Evolutionary conservation across 2,888 invertebrate genomes (phyloP), one percentile per base, ranked within the genome.

Genomic region (Agapostemon virescens): DNA sequence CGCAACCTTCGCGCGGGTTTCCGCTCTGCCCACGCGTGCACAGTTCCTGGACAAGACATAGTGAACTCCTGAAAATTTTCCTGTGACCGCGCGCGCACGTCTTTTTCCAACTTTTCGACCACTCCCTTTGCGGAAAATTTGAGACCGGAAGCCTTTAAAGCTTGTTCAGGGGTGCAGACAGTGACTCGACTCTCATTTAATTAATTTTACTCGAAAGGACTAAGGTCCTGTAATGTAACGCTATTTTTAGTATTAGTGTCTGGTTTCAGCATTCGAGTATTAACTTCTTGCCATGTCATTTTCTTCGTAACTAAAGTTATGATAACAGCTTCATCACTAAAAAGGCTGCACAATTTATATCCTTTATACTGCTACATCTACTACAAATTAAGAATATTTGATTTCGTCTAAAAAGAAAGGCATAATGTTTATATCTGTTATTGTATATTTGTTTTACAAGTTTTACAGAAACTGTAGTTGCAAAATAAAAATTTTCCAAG

Each of bases 1-100:
- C 45, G n/a, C 45, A 45, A 20, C n/a, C 20, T n/a, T 9, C 38
- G 23, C 33, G 7, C 7, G 23, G 20, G 30, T 26, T 69, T 40
- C 58, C 70, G 40, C 26, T 23, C 30, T 17, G 20, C 26, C 26
- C 58, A 26, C 40, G 58, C 52, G 67, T 68, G 61, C 38, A 64
- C 63, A n/a, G 36, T 26, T 58, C 58, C 23, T 26, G 58, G 58
- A 30, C 30, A 61, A 61, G 58, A 61, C 58, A 30, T 15, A 30
- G 58, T 9, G 58, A 61, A 61, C 58, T 61, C 33, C 30, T 61
- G 30, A 33, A 61, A 33, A 61, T 61, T 61, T 30, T 30, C 30
- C 58, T 20, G 30, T 23, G 17, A 58, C 30, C 55, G 55, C 26
- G 55, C 55, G 15, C 55, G 6, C 6, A n/a, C 49, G n/a, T n/a